Conservation (phyloP, 1,140 invertebrate species). For the Dendrolimus punctatus region DNA sequence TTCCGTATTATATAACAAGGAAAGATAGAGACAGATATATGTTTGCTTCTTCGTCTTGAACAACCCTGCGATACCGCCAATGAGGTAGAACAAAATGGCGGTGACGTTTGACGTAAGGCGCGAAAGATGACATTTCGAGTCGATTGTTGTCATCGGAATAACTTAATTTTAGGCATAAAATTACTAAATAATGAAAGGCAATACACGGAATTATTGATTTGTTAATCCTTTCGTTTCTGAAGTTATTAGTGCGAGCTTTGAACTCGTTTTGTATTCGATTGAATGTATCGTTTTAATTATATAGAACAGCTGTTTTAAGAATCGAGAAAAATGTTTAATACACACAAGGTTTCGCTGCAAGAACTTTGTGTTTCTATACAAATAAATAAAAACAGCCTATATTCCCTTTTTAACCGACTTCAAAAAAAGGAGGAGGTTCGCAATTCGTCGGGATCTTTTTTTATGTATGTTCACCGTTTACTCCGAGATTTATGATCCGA, state of each 20-base stretch:
- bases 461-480: no score
- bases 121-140: conserved; percentile 59
- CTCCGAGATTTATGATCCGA: no score
- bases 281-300: not conserved
- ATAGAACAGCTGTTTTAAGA: no score
- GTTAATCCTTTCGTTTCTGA: not conserved
- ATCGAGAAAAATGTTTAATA: no score
- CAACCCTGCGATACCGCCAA: conserved; percentile 50
- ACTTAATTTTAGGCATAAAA: conserved; percentile 33
- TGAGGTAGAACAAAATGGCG: conserved; percentile 46
- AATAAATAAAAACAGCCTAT: no score
- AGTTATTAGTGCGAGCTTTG: not conserved
- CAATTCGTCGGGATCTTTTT: no score
- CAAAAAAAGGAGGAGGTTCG: no score
- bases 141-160: conserved; percentile 47
- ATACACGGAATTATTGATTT: conserved; percentile 3
- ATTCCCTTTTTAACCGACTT: no score
- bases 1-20: conserved; percentile 63
- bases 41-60: conserved; percentile 23
- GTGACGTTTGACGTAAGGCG: conserved; percentile 64
- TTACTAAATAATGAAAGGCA: conserved; percentile 14
- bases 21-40: conserved; percentile 37
- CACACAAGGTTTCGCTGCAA: no score
- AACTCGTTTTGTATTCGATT: conserved; percentile 3
- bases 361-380: no score